phyloP scores from a whole-genome alignment of 2,888 invertebrate species.

The Cylindroiulus punctatus region DNA sequence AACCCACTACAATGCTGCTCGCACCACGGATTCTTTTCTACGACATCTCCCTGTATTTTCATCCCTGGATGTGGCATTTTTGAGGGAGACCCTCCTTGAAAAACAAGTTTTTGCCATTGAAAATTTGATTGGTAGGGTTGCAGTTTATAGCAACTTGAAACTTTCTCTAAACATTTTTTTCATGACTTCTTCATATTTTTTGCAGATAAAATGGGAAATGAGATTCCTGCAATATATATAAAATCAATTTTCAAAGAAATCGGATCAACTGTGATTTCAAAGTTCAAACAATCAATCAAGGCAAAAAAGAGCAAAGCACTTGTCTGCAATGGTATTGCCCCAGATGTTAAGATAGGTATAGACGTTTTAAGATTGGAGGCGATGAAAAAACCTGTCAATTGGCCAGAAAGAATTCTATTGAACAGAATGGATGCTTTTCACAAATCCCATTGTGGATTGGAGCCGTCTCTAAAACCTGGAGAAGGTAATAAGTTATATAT shows the following conservation, averaged over 20 bases:
- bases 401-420: conserved; percentile 1
- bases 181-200: neutral
- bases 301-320: neutral
- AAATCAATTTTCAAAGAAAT: conserved; percentile 3
- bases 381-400: neutral
- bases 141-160: neutral
- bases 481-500: neutral
- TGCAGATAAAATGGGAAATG: neutral
- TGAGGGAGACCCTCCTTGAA: conserved; percentile 7
- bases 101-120: neutral
- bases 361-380: neutral
- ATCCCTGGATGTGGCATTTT: neutral
- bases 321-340: neutral
- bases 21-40: neutral
- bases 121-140: neutral
- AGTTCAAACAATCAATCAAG: neutral
- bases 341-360: neutral
- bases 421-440: neutral
- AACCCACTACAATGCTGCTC: neutral
- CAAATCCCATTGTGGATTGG: neutral
- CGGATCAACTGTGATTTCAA: neutral
- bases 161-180: neutral
- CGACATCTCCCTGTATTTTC: neutral
- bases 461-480: neutral
- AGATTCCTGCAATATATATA: neutral